These are phyloP conservation scores for Andricus grossulariae DNA, from an alignment of 1,140 invertebrate species.

Conservation along the genomic window DNA sequence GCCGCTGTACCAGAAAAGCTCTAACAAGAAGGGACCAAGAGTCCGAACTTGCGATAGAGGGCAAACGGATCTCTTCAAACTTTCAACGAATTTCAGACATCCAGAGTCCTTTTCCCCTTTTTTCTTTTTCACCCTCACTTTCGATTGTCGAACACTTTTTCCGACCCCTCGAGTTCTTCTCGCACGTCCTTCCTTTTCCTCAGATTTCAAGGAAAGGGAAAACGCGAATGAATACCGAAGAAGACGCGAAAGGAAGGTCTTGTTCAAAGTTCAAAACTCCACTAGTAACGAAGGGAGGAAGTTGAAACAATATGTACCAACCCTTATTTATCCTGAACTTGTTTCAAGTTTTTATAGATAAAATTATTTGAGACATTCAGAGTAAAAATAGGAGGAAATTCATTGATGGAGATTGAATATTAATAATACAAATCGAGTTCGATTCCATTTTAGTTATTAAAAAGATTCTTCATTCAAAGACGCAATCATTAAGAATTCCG, in stretches of 20 bases:
- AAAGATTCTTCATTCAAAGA: too few relatives aligned
- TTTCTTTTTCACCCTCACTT: conserved; percentile 38
- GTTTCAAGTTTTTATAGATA: too few relatives aligned
- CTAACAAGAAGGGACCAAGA: conserved; percentile 3
- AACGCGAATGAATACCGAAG: conserved; percentile 31
- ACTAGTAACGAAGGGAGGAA: conserved; percentile 44
- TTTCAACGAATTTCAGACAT: conserved; percentile 57
- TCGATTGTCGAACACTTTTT: conserved; percentile 54
- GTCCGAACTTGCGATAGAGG: conserved; percentile 49
- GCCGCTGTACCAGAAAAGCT: conserved; percentile 35
- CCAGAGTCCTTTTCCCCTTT: conserved; percentile 40
- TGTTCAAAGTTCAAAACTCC: conserved; percentile 51
- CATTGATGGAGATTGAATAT: too few relatives aligned
- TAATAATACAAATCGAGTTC: too few relatives aligned
- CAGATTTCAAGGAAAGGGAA: not conserved
- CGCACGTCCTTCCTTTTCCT: conserved; percentile 36
- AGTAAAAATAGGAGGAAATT: too few relatives aligned
- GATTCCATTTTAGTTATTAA: too few relatives aligned
- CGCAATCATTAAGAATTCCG: too few relatives aligned
- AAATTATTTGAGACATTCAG: too few relatives aligned
- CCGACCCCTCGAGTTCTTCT: conserved; percentile 31
- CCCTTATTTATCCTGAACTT: not conserved
- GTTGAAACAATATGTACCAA: conserved; percentile 51
- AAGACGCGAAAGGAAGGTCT: conserved; percentile 42
- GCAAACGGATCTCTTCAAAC: conserved; percentile 59